phyloP scores from a whole-genome alignment of 2,113 vertebrate genomes.

The Oceanites oceanicus region DNA sequence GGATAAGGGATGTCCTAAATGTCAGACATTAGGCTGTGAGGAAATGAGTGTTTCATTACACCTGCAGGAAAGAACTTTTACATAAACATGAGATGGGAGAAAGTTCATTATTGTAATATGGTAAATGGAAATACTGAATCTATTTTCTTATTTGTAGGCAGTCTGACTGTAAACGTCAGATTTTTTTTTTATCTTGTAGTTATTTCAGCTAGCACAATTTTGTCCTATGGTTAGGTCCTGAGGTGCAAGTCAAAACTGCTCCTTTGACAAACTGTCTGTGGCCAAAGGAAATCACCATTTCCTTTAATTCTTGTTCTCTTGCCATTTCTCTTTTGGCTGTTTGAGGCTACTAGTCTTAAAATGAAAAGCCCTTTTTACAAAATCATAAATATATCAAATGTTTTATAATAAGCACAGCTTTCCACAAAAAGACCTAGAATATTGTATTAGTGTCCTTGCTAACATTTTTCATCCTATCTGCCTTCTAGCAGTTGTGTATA shows the following conservation, averaged over 20 bases:
- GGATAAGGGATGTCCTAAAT: background rate
- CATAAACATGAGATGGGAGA: background rate
- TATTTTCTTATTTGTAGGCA: background rate
- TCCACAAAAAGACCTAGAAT: background rate
- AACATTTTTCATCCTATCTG: background rate
- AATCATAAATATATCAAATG: background rate
- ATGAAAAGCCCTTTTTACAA: background rate
- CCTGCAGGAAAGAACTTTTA: background rate
- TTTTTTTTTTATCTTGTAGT: background rate
- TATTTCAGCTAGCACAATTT: background rate
- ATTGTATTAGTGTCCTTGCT: background rate
- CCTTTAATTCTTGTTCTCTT: background rate
- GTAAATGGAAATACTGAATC: background rate
- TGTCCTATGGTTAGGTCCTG: background rate
- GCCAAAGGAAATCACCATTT: background rate
- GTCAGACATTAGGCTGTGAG: background rate
- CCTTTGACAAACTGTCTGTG: background rate
- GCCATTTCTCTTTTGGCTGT: accelerated
- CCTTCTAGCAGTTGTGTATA: accelerated
- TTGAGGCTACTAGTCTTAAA: background rate
- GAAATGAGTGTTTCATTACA: background rate
- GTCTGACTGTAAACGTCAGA: background rate
- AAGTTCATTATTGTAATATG: background rate
- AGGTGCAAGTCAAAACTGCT: background rate
- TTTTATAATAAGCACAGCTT: background rate